These are phyloP conservation scores for Myotis brandtii DNA, from an alignment of 2,113 vertebrate genomes.

Conservation along the genomic window DNA sequence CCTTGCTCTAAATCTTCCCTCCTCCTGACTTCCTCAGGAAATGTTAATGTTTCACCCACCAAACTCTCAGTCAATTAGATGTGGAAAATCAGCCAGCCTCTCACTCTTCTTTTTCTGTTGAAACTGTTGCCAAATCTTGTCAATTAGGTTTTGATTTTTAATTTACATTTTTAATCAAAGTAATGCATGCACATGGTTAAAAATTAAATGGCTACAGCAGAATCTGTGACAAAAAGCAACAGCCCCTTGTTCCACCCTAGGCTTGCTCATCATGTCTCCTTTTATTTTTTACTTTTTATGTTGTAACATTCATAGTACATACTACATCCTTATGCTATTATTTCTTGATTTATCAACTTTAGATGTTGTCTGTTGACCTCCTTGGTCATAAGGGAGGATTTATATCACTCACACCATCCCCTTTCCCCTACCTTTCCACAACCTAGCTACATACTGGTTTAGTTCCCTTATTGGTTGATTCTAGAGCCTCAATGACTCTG, in stretches of 20 bases:
- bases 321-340: background rate
- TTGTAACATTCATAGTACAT: background rate
- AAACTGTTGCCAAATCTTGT: constrained; percentile 55
- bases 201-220: constrained; percentile 17
- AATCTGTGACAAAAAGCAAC: background rate
- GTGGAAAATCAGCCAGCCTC: constrained; percentile 31
- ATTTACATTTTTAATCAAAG: constrained; percentile 72
- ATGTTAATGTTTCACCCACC: constrained; percentile 4
- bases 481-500: background rate
- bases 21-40: background rate
- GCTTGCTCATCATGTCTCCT: background rate
- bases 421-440: background rate
- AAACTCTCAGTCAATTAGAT: constrained; percentile 47
- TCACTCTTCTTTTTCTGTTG: constrained; percentile 36
- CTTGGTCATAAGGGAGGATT: background rate
- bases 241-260: background rate
- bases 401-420: background rate
- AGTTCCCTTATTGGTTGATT: background rate
- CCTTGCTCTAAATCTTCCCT: constrained; percentile 44
- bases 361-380: background rate
- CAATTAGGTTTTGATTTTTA: constrained; percentile 52
- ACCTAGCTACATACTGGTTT: background rate
- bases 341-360: constrained; percentile 1
- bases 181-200: constrained; percentile 42
- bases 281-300: background rate